A percentile compares a stretch with the other conserved stretches of the same genome.
These are phyloP conservation scores for Microplitis deprimator DNA, from an alignment of 2,888 invertebrate species.

Conservation along the genomic window DNA sequence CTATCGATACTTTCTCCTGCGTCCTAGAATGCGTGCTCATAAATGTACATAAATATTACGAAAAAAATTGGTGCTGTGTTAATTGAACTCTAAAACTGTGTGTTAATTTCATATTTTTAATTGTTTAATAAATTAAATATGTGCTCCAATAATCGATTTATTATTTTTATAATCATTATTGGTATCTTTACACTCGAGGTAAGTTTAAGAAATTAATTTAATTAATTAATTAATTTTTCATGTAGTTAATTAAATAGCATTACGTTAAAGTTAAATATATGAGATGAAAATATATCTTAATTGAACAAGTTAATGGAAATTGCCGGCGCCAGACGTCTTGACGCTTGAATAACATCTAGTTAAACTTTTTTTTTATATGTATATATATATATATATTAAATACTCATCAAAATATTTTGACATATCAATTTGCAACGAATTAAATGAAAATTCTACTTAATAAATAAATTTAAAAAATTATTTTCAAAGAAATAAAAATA, in stretches of 20 bases:
- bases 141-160: not conserved
- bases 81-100: too few relatives aligned
- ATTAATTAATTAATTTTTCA: not conserved
- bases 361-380: not conserved
- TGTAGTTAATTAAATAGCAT: not conserved
- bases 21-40: not conserved
- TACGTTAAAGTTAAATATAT: not conserved
- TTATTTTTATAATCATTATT: conserved; percentile 7
- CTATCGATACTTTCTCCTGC: not conserved
- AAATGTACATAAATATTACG: not conserved
- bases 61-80: not conserved
- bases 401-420: not conserved
- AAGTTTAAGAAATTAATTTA: not conserved
- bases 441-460: too few relatives aligned
- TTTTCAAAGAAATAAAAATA: too few relatives aligned
- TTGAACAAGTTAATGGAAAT: not conserved
- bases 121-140: too few relatives aligned
- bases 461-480: too few relatives aligned
- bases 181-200: conserved; percentile 11
- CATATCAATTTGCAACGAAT: not conserved
- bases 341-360: conserved; percentile 21
- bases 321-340: conserved; percentile 37
- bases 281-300: not conserved
- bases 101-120: too few relatives aligned
- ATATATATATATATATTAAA: not conserved